Conservation (phyloP, 1,140 invertebrate genomes). For the Pseudomyrmex sp. region DNA sequence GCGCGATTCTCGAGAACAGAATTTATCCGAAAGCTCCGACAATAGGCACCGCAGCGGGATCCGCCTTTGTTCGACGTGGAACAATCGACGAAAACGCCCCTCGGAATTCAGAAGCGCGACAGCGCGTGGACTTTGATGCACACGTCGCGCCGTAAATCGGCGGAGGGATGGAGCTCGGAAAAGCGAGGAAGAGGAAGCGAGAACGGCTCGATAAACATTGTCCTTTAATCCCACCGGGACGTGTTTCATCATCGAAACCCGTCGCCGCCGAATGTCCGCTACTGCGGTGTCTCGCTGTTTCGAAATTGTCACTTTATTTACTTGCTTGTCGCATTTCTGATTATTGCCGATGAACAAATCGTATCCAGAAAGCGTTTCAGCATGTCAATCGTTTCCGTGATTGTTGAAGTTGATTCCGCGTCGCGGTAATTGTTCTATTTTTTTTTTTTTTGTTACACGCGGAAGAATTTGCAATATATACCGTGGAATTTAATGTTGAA, state of each 20-base stretch:
- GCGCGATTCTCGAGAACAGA: constrained; percentile 61
- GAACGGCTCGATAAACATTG: constrained; percentile 45
- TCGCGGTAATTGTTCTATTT: background rate
- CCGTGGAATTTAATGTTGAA: background rate
- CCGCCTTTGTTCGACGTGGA: constrained; percentile 60
- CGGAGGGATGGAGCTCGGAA: constrained; percentile 6
- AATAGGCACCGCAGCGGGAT: constrained; percentile 62
- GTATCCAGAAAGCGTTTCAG: background rate
- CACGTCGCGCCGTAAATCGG: background rate
- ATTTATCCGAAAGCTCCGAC: constrained; percentile 65
- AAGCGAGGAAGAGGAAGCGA: constrained; percentile 23
- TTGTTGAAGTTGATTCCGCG: background rate
- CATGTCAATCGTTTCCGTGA: background rate
- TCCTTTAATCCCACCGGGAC: constrained; percentile 30
- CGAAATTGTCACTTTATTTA: constrained; percentile 30
- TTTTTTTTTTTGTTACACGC: too few relatives aligned
- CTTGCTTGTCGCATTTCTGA: background rate
- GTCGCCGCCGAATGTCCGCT: constrained; percentile 8
- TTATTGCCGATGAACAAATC: background rate
- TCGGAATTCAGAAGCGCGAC: constrained; percentile 64
- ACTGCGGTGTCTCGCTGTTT: background rate
- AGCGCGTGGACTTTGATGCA: constrained; percentile 52
- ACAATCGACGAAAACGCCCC: constrained; percentile 68
- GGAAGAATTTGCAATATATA: background rate
- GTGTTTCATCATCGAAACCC: constrained; percentile 13